Evolutionary conservation across 2,888 invertebrate species (phyloP).

Genomic region (Chalcis sispes): DNA sequence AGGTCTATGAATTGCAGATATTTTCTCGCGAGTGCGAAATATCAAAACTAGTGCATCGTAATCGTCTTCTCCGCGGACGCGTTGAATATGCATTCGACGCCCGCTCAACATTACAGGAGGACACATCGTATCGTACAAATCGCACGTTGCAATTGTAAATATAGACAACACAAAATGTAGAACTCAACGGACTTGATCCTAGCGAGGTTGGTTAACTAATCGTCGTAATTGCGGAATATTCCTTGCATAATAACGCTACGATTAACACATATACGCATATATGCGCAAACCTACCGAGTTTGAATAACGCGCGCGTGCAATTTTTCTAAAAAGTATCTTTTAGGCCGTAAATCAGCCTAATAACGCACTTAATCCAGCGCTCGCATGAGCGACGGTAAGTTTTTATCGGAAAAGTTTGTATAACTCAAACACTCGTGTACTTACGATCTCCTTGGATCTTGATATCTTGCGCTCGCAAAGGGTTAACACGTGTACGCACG

Average conservation of each 20-base stretch:
- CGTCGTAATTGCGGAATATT: too few species aligned
- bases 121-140: too few species aligned
- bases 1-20: conserved; percentile 44
- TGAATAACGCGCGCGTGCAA: not conserved
- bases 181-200: conserved; percentile 6
- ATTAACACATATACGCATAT: conserved; percentile 9
- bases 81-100: not conserved
- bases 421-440: not conserved
- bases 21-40: not conserved
- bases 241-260: too few species aligned
- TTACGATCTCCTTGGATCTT: conserved; percentile 12
- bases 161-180: too few species aligned
- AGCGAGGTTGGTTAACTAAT: too few species aligned
- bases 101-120: too few species aligned
- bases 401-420: too few species aligned
- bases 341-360: conserved; percentile 29
- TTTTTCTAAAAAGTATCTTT: not conserved
- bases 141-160: too few species aligned
- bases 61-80: conserved; percentile 1
- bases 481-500: conserved; percentile 12
- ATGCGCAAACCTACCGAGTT: not conserved
- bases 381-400: too few species aligned
- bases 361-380: conserved; percentile 27
- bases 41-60: conserved; percentile 35
- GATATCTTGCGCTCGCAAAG: too few species aligned